Evolutionary conservation across 2,888 invertebrate genomes (phyloP).

Genomic region (Antitype chi): DNA sequence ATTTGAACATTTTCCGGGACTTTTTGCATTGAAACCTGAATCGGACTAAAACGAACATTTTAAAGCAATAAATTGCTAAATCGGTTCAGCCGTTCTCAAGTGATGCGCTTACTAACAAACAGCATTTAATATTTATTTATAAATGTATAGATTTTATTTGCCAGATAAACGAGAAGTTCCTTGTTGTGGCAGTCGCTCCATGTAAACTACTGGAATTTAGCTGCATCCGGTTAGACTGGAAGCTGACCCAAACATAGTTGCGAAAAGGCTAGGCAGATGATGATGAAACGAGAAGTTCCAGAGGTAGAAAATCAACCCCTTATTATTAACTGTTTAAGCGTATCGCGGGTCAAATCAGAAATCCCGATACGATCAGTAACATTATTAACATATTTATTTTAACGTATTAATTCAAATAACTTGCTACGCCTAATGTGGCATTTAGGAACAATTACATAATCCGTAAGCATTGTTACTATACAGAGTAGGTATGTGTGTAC

Average conservation of each 20-base stretch:
- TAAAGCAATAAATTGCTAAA: too few species aligned
- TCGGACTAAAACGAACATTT: too few species aligned
- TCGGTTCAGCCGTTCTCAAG: too few species aligned
- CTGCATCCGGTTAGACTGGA: too few species aligned
- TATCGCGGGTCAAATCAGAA: background rate
- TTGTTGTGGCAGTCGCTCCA: too few species aligned
- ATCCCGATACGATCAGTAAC: slow-evolving; percentile 1
- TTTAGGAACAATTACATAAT: background rate
- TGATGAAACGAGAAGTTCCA: background rate
- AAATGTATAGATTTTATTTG: too few species aligned
- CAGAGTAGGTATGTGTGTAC: background rate
- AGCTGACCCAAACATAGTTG: too few species aligned
- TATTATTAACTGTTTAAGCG: background rate
- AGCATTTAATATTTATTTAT: too few species aligned
- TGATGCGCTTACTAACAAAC: too few species aligned
- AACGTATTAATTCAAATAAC: slow-evolving; percentile 6
- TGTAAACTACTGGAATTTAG: too few species aligned
- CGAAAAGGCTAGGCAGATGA: too few species aligned
- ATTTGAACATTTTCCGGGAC: too few species aligned
- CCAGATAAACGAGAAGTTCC: background rate
- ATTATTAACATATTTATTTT: background rate
- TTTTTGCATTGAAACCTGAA: background rate
- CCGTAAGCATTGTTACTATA: background rate
- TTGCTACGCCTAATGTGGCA: background rate
- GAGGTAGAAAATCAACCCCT: background rate